These are phyloP conservation scores for Drosophila melanocephala DNA, from an alignment of 2,888 invertebrate genomes.

Conservation along the genomic window DNA sequence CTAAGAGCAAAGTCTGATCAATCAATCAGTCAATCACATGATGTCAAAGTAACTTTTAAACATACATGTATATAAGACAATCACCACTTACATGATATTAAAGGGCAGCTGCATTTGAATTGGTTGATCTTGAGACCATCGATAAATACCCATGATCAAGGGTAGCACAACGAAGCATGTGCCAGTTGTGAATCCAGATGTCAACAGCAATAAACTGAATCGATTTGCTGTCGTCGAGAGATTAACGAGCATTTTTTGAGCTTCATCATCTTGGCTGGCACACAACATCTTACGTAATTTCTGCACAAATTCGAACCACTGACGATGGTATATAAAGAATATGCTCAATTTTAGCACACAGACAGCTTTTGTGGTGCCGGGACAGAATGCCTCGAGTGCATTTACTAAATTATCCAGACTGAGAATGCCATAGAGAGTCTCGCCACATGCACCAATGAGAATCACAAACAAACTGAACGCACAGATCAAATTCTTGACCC, in stretches of 20 bases:
- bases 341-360: slow-evolving; percentile 79
- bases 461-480: slow-evolving; percentile 68
- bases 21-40: background rate
- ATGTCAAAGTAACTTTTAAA: background rate
- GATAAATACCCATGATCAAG: slow-evolving; percentile 65
- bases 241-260: slow-evolving; percentile 63
- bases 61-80: background rate
- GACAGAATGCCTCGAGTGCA: slow-evolving; percentile 84
- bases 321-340: slow-evolving; percentile 71
- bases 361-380: slow-evolving; percentile 80
- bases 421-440: slow-evolving; percentile 75
- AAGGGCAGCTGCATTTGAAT: slow-evolving; percentile 75
- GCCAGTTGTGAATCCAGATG: slow-evolving; percentile 73
- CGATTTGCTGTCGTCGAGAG: slow-evolving; percentile 64
- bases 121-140: slow-evolving; percentile 56
- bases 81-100: slow-evolving; percentile 77
- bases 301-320: slow-evolving; percentile 65
- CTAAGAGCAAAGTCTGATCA: background rate
- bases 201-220: slow-evolving; percentile 68
- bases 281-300: slow-evolving; percentile 68
- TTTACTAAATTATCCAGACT: slow-evolving; percentile 70
- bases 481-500: slow-evolving; percentile 59
- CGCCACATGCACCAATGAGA: slow-evolving; percentile 76
- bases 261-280: slow-evolving; percentile 27
- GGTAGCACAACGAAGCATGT: slow-evolving; percentile 75